These are phyloP conservation scores for Solenopsis invicta DNA, from an alignment of 1,140 invertebrate species.

Conservation along the genomic window DNA sequence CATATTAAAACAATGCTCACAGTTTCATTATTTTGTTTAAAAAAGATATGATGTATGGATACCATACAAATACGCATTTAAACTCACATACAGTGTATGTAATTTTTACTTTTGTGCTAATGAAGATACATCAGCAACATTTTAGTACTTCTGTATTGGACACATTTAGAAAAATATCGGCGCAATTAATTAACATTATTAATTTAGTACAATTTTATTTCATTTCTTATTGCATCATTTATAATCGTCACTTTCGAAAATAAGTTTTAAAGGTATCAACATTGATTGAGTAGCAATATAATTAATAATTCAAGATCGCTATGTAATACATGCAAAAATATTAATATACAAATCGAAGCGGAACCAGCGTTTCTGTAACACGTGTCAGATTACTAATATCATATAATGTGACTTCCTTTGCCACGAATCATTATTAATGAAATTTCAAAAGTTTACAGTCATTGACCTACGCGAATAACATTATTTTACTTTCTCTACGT, in stretches of 20 bases:
- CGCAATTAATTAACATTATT: slow-evolving; percentile 3
- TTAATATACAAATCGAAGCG: slow-evolving; percentile 2
- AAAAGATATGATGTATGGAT: background rate
- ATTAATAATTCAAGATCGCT: background rate
- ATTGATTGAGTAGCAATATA: background rate
- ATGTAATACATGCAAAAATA: no score
- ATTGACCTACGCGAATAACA: background rate
- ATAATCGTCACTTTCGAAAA: slow-evolving; percentile 20
- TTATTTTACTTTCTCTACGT: slow-evolving; percentile 39
- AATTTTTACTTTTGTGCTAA: background rate
- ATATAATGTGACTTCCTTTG: background rate
- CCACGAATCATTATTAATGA: slow-evolving; percentile 15
- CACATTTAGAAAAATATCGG: background rate
- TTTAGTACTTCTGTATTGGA: background rate
- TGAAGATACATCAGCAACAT: background rate
- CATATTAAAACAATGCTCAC: background rate
- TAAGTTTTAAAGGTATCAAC: background rate
- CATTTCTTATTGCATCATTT: background rate
- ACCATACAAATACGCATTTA: background rate
- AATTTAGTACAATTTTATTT: background rate
- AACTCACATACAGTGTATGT: background rate
- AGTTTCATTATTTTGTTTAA: background rate
- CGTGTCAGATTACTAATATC: background rate
- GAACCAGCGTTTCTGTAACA: slow-evolving; percentile 3
- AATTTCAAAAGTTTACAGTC: slow-evolving; percentile 9